Evolutionary conservation across 2,797 vertebrate genomes (phyloP).

Genomic region (Ptychobarbus kaznakovi): DNA sequence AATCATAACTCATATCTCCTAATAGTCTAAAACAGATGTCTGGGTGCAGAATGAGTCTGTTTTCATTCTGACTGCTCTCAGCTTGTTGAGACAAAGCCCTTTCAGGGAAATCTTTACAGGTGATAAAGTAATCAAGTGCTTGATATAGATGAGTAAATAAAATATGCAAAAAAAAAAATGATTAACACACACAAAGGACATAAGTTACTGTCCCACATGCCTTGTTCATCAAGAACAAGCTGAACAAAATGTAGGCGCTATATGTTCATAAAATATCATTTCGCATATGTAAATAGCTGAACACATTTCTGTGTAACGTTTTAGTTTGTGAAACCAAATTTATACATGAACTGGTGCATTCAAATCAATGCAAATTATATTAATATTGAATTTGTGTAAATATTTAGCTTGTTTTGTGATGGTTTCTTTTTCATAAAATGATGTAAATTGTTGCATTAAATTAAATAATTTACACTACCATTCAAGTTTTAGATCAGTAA

Average conservation of each 20-base stretch:
- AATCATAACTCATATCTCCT: neutral
- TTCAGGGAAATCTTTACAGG: neutral
- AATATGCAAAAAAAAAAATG: neutral
- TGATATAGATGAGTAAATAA: constrained; percentile 10
- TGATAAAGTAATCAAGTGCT: constrained; percentile 3
- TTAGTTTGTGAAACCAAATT: neutral
- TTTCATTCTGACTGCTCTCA: neutral
- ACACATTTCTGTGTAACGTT: neutral
- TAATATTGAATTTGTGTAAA: neutral
- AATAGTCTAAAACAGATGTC: neutral
- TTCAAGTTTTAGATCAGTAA: neutral
- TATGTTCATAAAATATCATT: neutral
- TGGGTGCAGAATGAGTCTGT: neutral
- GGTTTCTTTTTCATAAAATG: neutral
- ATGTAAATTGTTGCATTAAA: neutral
- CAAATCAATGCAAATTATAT: neutral
- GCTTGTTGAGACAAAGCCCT: neutral
- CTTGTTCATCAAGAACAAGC: neutral
- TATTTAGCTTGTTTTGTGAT: neutral
- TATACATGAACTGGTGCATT: neutral
- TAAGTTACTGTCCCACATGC: neutral
- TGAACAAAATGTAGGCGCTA: neutral
- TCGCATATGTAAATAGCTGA: neutral
- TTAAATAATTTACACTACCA: neutral
- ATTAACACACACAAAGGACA: constrained; percentile 2